Conservation (phyloP, 2,113 vertebrate genomes). For the Tamias sibiricus region DNA sequence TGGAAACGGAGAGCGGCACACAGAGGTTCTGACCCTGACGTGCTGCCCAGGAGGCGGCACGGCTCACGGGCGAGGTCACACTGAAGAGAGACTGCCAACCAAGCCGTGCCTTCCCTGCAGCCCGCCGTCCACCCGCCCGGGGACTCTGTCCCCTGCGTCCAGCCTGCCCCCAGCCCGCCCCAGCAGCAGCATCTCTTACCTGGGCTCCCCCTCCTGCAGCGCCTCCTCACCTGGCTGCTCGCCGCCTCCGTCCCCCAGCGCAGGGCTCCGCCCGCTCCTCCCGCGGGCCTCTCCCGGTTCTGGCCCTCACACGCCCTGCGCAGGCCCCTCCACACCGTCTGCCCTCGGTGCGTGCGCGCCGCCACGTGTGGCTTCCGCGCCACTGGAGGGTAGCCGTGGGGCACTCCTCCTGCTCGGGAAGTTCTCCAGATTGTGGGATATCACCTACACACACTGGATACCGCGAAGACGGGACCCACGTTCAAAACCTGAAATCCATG, state of each 20-base stretch:
- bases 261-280: neutral
- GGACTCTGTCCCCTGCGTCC: neutral
- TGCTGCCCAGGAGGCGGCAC: neutral
- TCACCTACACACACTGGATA: neutral
- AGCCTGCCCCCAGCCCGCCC: neutral
- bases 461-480: neutral
- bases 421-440: neutral
- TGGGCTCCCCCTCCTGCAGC: neutral
- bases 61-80: neutral
- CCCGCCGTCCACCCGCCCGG: no score
- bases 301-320: neutral
- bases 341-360: fast-evolving
- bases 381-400: neutral
- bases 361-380: neutral
- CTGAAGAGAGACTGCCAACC: neutral
- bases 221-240: neutral
- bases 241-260: no score
- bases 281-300: neutral
- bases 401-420: neutral
- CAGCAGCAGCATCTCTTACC: neutral
- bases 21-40: neutral
- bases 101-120: neutral
- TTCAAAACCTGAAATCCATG: neutral
- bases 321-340: no score
- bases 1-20: neutral